A percentile compares a stretch with the other conserved stretches of the same genome.
These are phyloP conservation scores for Trissoscelio sp. DNA, from an alignment of 2,888 invertebrate species.

Conservation along the genomic window DNA sequence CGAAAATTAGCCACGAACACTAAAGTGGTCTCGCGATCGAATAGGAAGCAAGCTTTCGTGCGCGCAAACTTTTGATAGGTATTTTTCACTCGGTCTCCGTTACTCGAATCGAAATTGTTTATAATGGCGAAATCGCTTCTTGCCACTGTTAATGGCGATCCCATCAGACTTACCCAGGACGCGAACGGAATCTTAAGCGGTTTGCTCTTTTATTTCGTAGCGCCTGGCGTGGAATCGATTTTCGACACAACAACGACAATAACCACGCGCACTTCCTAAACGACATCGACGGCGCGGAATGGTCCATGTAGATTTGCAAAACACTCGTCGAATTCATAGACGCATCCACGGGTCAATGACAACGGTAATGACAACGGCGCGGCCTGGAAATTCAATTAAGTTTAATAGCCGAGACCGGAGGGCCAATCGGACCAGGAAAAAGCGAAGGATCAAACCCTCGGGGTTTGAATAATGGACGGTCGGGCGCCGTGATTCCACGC, in stretches of 20 bases:
- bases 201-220: conserved; percentile 42
- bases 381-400: conserved; percentile 85
- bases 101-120: conserved; percentile 63
- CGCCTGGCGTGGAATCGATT: conserved; percentile 53
- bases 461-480: conserved; percentile 64
- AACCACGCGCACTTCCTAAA: conserved; percentile 30
- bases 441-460: conserved; percentile 60
- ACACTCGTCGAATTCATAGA: conserved; percentile 72
- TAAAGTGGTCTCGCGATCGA: no score
- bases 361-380: conserved; percentile 71
- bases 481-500: conserved; percentile 63
- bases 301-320: conserved; percentile 75
- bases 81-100: conserved; percentile 57
- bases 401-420: conserved; percentile 83
- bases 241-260: conserved; percentile 32
- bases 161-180: conserved; percentile 59
- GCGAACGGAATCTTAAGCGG: conserved; percentile 61
- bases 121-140: conserved; percentile 65
- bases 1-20: no score
- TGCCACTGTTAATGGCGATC: conserved; percentile 66
- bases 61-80: conserved; percentile 45
- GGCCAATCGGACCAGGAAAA: conserved; percentile 62
- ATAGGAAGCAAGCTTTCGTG: no score
- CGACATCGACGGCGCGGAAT: conserved; percentile 50
- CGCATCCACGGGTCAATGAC: conserved; percentile 73